phyloP scores from a whole-genome alignment of 1,140 invertebrate species.

The Mya arenaria region DNA sequence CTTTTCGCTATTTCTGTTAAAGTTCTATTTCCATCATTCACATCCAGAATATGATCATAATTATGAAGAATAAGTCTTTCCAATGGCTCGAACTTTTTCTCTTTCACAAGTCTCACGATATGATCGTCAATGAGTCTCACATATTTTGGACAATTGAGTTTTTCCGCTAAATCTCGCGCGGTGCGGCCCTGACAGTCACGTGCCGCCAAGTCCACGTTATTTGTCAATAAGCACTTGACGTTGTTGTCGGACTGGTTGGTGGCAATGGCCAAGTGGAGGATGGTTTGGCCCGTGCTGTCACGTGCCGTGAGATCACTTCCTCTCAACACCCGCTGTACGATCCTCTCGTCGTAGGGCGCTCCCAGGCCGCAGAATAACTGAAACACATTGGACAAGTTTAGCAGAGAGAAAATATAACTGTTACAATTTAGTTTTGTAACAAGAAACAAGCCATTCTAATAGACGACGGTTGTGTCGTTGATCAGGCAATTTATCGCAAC shows the following conservation, averaged over 20 bases:
- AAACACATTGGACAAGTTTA: constrained; percentile 39
- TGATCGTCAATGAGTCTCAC: constrained; percentile 62
- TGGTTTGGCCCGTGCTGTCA: constrained; percentile 66
- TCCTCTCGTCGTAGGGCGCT: constrained; percentile 63
- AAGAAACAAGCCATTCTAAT: too few relatives aligned
- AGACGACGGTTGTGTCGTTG: too few relatives aligned
- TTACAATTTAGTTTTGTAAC: too few relatives aligned
- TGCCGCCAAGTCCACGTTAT: constrained; percentile 62
- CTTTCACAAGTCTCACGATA: constrained; percentile 65
- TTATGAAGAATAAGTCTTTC: constrained; percentile 64
- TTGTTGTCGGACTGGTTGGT: constrained; percentile 55
- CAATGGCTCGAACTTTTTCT: constrained; percentile 61
- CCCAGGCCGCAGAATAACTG: constrained; percentile 64
- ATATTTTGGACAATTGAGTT: constrained; percentile 59
- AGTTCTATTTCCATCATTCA: constrained; percentile 54
- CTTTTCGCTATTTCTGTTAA: constrained; percentile 66
- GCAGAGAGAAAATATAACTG: too few relatives aligned
- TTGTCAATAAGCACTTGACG: constrained; percentile 57
- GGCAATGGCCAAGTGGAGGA: constrained; percentile 65
- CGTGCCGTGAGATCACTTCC: constrained; percentile 64
- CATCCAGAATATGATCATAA: constrained; percentile 67
- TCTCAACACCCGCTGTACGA: constrained; percentile 63
- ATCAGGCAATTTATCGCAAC: too few relatives aligned
- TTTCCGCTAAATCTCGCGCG: constrained; percentile 62
- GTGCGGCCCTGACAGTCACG: constrained; percentile 67